Percentiles rank a stretch among this genome's conserved stretches.
phyloP scores from a whole-genome alignment of 1,140 invertebrate genomes.

The Sminthurides bifidus region DNA sequence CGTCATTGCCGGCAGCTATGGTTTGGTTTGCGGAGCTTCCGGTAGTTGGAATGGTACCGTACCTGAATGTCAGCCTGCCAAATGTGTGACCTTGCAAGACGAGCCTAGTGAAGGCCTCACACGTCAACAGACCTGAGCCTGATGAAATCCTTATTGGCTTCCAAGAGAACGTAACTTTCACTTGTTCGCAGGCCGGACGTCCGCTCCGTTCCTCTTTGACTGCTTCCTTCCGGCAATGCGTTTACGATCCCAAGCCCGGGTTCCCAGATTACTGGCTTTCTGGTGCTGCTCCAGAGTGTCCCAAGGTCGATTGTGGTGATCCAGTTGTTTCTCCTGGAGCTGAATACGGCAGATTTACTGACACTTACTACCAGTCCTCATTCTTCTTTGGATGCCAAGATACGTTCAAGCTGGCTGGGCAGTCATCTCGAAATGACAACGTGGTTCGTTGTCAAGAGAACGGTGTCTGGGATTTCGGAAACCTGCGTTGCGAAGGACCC shows the following conservation, averaged over 20 bases:
- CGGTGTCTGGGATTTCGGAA: constrained; percentile 93
- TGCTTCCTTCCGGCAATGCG: constrained; percentile 78
- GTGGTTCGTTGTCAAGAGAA: constrained; percentile 80
- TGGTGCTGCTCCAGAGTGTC: constrained; percentile 70
- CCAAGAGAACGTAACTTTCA: constrained; percentile 75
- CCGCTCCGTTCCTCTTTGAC: constrained; percentile 65
- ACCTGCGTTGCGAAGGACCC: constrained; percentile 86
- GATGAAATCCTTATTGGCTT: constrained; percentile 73
- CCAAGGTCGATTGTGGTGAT: constrained; percentile 70
- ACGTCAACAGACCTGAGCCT: constrained; percentile 58
- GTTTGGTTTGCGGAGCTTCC: constrained; percentile 73
- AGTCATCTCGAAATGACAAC: constrained; percentile 80
- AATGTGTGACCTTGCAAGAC: constrained; percentile 78
- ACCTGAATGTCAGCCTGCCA: constrained; percentile 83
- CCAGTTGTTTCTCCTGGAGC: constrained; percentile 82
- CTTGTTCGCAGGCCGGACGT: constrained; percentile 62
- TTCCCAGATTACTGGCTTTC: constrained; percentile 36
- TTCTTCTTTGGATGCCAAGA: constrained; percentile 95
- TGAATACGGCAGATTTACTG: constrained; percentile 72
- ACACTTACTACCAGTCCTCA: constrained; percentile 78
- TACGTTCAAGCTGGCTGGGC: constrained; percentile 85
- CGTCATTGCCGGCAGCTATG: constrained; percentile 70
- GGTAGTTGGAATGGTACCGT: constrained; percentile 87
- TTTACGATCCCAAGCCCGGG: constrained; percentile 78
- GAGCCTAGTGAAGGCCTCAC: constrained; percentile 72